Percentiles rank a stretch among this genome's conserved stretches.
These are phyloP conservation scores for Pygoscelis adeliae DNA, from an alignment of 2,113 vertebrate species.

Conservation along the genomic window DNA sequence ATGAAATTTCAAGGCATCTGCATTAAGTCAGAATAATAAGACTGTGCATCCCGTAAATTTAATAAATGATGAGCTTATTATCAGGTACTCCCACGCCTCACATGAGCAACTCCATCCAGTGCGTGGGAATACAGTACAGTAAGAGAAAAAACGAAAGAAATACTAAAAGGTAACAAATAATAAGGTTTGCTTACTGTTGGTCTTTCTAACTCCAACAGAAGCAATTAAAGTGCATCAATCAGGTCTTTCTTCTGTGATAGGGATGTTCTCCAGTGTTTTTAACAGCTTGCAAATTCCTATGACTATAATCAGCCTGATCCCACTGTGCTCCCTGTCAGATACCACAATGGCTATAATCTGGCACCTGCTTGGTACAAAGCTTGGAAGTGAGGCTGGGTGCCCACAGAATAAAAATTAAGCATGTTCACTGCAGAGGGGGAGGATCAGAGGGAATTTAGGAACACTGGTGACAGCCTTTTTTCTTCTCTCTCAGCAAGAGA, in stretches of 20 bases:
- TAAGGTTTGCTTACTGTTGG: conserved; percentile 6
- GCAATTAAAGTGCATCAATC: conserved; percentile 30
- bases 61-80: not conserved
- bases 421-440: not conserved
- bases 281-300: conserved; percentile 65
- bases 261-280: conserved; percentile 42
- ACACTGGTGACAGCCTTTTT: conserved; percentile 44
- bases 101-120: not conserved
- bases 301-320: conserved; percentile 64
- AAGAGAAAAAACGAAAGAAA: not conserved
- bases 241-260: not conserved
- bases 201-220: not conserved
- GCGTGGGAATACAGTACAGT: not conserved
- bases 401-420: conserved; percentile 57
- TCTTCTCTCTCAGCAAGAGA: conserved; percentile 55
- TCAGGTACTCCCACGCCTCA: not conserved
- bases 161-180: not conserved
- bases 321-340: conserved; percentile 64
- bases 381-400: conserved; percentile 46
- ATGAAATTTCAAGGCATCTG: not conserved
- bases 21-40: not conserved
- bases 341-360: conserved; percentile 65
- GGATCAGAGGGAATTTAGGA: conserved; percentile 41
- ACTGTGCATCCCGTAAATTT: not conserved
- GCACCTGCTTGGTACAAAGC: conserved; percentile 71